Base-by-base conservation (phyloP, 2,888 invertebrate species). In the Stratiomys singularior region DNA sequence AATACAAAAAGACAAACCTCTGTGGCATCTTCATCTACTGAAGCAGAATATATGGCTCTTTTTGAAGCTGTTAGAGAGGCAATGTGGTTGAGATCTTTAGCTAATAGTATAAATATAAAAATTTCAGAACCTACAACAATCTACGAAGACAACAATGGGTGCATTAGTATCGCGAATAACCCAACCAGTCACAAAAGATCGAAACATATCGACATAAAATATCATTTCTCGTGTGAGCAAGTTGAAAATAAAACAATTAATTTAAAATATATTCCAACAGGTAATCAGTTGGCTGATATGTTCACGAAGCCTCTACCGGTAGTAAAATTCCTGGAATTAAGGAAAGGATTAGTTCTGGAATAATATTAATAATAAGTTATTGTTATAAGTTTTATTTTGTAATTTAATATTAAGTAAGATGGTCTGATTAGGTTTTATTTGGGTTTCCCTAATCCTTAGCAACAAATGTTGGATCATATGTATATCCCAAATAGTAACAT, bases 171-270 rank as follows among this genome's bases (percentile, higher is more conserved):
- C 21, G 80, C 78, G 11, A 79, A 78, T 52, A 80, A 79, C 56
- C 79, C 78, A 23, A 79, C 78, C 23, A 74, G 67, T 46, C 80
- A 79, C 60, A 80, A 80, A n/a, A n/a, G n/a, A n/a, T n/a, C n/a
- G n/a, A n/a, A n/a, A n/a, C n/a, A n/a, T n/a, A n/a, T n/a, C n/a
- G n/a, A 72, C 30, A 79, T 79, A 21, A 58, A 56, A 72, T 76
- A 69, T 66, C 76, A 78, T 66, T 78, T 76, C 47, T 63, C 78
- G n/a, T 27, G 76, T 13, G 72, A 77, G 44, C 79, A 79, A 56
- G 66, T 80, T 74, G 80, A 79, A 72, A 79, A 77, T 52, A 77
- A 78, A 56, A 15, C 56, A 79, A 78, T 79, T 13, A 67, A 67
- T 56, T 21, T 78, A 46, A 46, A 67, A 27, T 77, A 79, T 76